Evolutionary conservation across 2,113 vertebrate genomes (phyloP), one percentile per base, ranked within the genome.

Genomic region (Cryptotis parvus): DNA sequence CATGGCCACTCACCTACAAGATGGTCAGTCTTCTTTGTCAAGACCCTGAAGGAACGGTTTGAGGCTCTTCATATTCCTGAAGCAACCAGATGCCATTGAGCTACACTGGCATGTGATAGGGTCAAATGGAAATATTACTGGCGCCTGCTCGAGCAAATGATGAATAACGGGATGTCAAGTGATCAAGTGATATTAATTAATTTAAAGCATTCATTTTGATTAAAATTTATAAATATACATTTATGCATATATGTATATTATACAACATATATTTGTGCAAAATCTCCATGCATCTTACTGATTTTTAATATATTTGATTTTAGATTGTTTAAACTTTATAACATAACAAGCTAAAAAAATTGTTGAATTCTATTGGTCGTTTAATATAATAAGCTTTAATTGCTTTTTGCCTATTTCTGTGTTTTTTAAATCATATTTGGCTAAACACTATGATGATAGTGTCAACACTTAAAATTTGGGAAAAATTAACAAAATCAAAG

Each of bases 361-460:
- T 72, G 78, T 27, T 8, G 24, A 87, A 20, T 87, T 45, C n/a
- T 24, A 22, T 77, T 84, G 16, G 61, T 63, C 8, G 86, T 66
- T 65, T 83, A 89, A 33, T 61, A 39, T 61, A 82, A 45, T 37
- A 49, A 84, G 6, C 31, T 80, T 52, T 10, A 90, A 35, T 24
- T 83, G 2, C 33, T 80, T 20, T 75, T 79, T 87, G 9, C 1
- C 43, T 33, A 58, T 49, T 45, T 7, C 24, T 43, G 0, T 45
- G 35, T 5, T 84, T 74, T 82, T 91, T 73, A 37, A 26, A 73
- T 0, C 29, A 73, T 0, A 65, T 0, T 39, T 9, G 10, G 3
- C 39, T 92, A 35, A 91, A 89, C 72, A 12, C 37, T 15, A 12
- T 31, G 55, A 94, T 68, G 45, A 45, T 49, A 89, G 49, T 6